Conservation (phyloP, 2,888 invertebrate species). For the Elegia similella region DNA sequence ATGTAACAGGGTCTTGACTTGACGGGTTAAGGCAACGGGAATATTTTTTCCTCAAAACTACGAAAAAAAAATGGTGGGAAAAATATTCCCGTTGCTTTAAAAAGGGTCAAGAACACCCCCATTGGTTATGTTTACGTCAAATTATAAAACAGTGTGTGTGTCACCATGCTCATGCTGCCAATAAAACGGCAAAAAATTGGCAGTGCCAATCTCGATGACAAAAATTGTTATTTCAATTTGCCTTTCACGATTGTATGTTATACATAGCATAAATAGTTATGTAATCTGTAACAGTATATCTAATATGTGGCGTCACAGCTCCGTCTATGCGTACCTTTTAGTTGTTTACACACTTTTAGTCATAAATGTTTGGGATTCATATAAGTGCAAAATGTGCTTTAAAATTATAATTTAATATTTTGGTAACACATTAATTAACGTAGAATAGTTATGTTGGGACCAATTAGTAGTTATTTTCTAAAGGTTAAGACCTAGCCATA, state of each 20-base stretch:
- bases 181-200: neutral
- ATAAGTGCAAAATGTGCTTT: slow-evolving; percentile 5
- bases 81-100: no score
- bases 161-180: neutral
- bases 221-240: neutral
- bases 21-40: no score
- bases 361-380: slow-evolving; percentile 1
- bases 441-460: neutral
- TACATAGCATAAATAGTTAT: neutral
- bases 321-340: slow-evolving; percentile 4
- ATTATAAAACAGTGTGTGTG: no score
- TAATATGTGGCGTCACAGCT: slow-evolving; percentile 17
- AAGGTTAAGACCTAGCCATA: no score
- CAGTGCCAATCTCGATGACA: neutral
- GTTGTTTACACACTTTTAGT: neutral
- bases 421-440: neutral
- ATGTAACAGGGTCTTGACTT: no score
- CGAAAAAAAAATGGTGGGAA: no score
- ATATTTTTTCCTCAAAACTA: no score
- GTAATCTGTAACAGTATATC: slow-evolving; percentile 7
- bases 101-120: no score
- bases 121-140: no score
- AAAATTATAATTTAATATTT: slow-evolving; percentile 3
- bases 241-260: neutral
- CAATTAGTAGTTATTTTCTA: neutral